A percentile compares a stretch with the other conserved stretches of the same genome.
These are phyloP conservation scores for Nesidiocoris tenuis DNA, from an alignment of 2,888 invertebrate genomes.

Conservation along the genomic window DNA sequence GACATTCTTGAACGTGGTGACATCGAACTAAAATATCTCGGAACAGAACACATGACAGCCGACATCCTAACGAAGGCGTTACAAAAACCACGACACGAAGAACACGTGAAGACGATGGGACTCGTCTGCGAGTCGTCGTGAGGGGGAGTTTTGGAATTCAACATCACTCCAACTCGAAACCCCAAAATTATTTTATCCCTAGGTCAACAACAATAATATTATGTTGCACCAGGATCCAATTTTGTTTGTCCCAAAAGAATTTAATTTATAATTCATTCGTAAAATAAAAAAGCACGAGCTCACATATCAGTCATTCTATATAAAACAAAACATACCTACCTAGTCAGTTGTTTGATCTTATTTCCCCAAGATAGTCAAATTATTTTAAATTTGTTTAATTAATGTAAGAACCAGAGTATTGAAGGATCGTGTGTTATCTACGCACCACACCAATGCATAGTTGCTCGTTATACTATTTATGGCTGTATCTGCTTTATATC, in stretches of 20 bases:
- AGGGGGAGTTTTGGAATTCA: neutral
- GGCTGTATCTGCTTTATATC: no score
- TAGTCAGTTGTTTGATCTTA: no score
- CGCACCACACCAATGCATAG: no score
- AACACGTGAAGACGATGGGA: neutral
- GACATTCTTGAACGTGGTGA: neutral
- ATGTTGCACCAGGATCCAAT: neutral
- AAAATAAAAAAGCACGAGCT: no score
- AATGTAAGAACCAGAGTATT: no score
- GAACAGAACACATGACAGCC: conserved; percentile 13
- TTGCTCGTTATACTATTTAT: no score
- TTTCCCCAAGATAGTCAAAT: no score
- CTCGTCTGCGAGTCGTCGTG: neutral
- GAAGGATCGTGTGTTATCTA: no score
- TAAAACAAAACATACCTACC: no score
- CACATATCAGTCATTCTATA: no score
- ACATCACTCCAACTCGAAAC: neutral
- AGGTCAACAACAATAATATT: neutral
- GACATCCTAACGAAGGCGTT: conserved; percentile 9
- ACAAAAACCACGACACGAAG: neutral
- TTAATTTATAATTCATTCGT: no score
- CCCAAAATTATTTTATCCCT: neutral
- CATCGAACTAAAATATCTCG: neutral
- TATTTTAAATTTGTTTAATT: no score
- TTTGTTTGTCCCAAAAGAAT: neutral